Conservation (phyloP, 1,140 invertebrate genomes). For the Nasonia longicornis region DNA sequence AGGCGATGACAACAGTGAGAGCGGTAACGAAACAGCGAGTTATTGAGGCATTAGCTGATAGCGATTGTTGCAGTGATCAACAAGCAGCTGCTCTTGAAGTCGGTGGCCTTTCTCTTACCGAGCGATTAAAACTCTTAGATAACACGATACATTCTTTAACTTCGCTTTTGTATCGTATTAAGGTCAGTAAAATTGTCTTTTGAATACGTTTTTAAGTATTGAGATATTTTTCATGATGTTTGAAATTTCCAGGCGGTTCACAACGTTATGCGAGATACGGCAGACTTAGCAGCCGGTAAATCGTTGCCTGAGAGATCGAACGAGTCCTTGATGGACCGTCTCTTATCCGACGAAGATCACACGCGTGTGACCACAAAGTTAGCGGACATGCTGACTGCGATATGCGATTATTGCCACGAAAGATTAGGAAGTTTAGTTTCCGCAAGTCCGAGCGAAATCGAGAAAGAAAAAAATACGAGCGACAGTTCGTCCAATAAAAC, state of each 20-base stretch:
- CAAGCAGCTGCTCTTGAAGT: slow-evolving; percentile 67
- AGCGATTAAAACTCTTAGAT: slow-evolving; percentile 85
- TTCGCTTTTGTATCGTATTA: slow-evolving; percentile 72
- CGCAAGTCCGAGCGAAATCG: slow-evolving; percentile 78
- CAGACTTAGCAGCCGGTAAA: slow-evolving; percentile 72
- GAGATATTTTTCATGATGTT: not conserved
- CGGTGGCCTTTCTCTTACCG: slow-evolving; percentile 74
- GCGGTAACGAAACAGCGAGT: slow-evolving; percentile 90
- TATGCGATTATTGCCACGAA: slow-evolving; percentile 94
- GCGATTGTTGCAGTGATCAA: slow-evolving; percentile 71
- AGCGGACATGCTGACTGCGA: slow-evolving; percentile 79
- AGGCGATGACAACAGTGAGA: slow-evolving; percentile 89
- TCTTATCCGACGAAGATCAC: slow-evolving; percentile 80
- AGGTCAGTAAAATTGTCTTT: slow-evolving; percentile 66
- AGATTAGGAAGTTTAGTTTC: slow-evolving; percentile 87
- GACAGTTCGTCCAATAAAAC: slow-evolving; percentile 52
- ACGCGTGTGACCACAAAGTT: slow-evolving; percentile 77
- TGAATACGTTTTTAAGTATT: not conserved
- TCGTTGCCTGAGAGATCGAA: slow-evolving; percentile 55
- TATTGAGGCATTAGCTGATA: slow-evolving; percentile 81
- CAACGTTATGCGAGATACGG: slow-evolving; percentile 79
- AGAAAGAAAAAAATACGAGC: slow-evolving; percentile 64
- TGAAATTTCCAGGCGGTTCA: slow-evolving; percentile 72
- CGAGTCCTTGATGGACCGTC: slow-evolving; percentile 72
- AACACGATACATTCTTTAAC: slow-evolving; percentile 75